Conservation (phyloP, 2,888 invertebrate genomes). For the Dione vanillae region DNA sequence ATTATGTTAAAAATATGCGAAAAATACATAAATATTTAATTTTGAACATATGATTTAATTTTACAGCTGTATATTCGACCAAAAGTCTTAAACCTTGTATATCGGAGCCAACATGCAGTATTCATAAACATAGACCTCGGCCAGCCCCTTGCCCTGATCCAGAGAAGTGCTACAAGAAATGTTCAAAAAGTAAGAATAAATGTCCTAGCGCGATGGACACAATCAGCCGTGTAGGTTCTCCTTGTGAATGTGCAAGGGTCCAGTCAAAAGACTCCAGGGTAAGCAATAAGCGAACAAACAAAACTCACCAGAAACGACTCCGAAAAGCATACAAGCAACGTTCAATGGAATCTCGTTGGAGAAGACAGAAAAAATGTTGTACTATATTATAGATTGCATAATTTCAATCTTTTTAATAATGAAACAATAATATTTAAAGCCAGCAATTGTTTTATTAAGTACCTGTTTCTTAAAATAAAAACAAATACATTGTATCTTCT, state of each 20-base stretch:
- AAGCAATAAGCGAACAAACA: constrained; percentile 51
- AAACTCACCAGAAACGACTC: constrained; percentile 62
- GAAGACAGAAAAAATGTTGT: constrained; percentile 58
- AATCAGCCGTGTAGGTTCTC: constrained; percentile 58
- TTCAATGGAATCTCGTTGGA: constrained; percentile 64
- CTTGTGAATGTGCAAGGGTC: constrained; percentile 63
- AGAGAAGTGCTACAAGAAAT: constrained; percentile 68
- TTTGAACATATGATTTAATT: constrained; percentile 13
- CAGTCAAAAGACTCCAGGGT: constrained; percentile 62
- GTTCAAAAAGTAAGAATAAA: constrained; percentile 61
- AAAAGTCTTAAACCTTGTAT: constrained; percentile 69
- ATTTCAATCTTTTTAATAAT: not conserved
- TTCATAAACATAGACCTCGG: constrained; percentile 68
- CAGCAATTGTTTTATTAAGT: not conserved
- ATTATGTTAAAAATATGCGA: not conserved
- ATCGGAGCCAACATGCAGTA: constrained; percentile 70
- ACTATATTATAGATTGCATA: constrained; percentile 55
- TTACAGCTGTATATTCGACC: constrained; percentile 64
- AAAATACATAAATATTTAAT: not conserved
- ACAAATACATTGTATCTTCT: too few relatives aligned
- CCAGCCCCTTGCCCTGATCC: constrained; percentile 70
- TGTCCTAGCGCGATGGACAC: constrained; percentile 70
- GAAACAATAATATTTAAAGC: not conserved
- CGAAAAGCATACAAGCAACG: constrained; percentile 57
- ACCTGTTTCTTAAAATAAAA: not conserved